Evolutionary conservation across 2,888 invertebrate species (phyloP).

Genomic region (Reticulitermes lucifugus): DNA sequence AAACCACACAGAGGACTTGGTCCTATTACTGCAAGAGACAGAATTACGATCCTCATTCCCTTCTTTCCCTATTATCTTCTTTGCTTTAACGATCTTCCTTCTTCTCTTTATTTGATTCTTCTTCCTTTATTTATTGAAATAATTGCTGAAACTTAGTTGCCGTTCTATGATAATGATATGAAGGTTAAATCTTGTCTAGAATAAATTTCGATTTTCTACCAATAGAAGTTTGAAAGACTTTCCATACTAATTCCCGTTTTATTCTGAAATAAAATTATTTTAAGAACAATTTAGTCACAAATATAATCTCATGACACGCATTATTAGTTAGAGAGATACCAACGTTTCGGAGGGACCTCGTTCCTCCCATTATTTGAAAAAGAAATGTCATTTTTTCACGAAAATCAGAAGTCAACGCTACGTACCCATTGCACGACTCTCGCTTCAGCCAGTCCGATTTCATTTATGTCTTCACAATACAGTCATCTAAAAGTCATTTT

Average conservation of each 20-base stretch:
- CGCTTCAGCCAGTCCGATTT: too few relatives aligned
- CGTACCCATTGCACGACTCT: too few relatives aligned
- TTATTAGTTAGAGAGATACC: conserved; percentile 33
- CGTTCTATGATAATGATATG: not conserved
- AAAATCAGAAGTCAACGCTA: too few relatives aligned
- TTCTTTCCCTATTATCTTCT: not conserved
- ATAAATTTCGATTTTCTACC: not conserved
- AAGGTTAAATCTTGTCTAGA: not conserved
- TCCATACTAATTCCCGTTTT: not conserved
- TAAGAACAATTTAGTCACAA: too few relatives aligned
- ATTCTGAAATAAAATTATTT: not conserved
- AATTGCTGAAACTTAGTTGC: not conserved
- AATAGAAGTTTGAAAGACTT: not conserved
- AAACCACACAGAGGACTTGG: conserved; percentile 7
- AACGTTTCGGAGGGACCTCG: not conserved
- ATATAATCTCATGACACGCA: not conserved
- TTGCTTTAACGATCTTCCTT: not conserved
- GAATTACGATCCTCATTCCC: not conserved
- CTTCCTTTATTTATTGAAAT: not conserved
- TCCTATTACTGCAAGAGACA: not conserved
- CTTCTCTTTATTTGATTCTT: not conserved
- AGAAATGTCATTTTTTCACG: too few relatives aligned
- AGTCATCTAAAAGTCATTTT: too few relatives aligned
- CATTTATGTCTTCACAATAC: too few relatives aligned
- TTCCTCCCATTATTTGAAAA: too few relatives aligned